These are phyloP conservation scores for Heliopora coerulea DNA, from an alignment of 92 coral and sea anemone species.

Conservation along the genomic window DNA sequence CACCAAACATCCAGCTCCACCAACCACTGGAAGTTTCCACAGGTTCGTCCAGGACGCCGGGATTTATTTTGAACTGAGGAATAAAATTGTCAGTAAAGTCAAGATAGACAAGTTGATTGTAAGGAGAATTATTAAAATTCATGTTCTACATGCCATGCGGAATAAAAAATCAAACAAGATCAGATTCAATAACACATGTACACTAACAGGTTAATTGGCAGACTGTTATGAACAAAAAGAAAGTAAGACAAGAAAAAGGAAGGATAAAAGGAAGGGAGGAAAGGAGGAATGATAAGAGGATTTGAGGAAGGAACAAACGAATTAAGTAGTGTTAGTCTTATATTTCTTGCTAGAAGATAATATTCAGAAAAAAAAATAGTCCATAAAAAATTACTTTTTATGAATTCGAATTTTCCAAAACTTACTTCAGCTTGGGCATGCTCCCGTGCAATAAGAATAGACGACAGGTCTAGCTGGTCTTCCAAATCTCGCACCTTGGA, in stretches of 20 bases:
- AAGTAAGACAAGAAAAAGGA: background rate
- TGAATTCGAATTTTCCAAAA: background rate
- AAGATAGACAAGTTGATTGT: no score
- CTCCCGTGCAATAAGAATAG: slow-evolving; percentile 80
- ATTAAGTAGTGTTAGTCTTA: no score
- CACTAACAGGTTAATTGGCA: background rate
- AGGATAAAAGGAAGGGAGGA: background rate
- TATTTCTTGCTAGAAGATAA: no score
- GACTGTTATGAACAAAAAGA: background rate
- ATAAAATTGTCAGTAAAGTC: no score
- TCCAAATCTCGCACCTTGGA: slow-evolving; percentile 57
- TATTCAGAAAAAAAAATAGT: no score
- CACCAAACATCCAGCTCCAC: slow-evolving; percentile 38
- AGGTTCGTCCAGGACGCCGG: slow-evolving; percentile 39
- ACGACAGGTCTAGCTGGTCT: slow-evolving; percentile 83
- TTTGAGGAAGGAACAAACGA: background rate
- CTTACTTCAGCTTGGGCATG: slow-evolving; percentile 87
- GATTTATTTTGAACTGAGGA: slow-evolving; percentile 5
- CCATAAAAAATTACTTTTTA: no score
- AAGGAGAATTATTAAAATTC: no score
- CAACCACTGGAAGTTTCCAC: slow-evolving; percentile 56
- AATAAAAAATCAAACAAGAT: no score
- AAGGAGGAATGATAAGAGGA: background rate
- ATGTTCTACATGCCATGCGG: no score
- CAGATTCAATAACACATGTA: no score